phyloP scores from a whole-genome alignment of 2,797 vertebrate genomes.

The Poecile montanus region DNA sequence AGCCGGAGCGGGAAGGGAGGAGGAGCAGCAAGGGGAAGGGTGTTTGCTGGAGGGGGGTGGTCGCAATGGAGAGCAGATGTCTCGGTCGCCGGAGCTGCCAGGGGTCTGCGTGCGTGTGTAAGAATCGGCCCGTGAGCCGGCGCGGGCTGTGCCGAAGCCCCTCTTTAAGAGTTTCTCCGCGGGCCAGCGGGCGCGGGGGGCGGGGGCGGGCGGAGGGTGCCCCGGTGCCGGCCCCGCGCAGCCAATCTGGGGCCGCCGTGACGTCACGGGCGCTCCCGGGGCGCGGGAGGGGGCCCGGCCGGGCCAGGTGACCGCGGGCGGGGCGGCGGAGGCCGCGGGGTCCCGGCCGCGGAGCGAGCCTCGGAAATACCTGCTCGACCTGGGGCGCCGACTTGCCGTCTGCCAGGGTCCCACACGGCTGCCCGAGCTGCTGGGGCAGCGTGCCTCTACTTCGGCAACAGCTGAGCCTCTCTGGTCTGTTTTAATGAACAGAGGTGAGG shows the following conservation, averaged over 20 bases:
- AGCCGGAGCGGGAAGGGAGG: conserved; percentile 24
- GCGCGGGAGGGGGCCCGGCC: background rate
- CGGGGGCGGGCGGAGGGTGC: background rate
- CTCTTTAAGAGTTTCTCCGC: conserved; percentile 73
- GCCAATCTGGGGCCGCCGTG: conserved; percentile 87
- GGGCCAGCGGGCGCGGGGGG: background rate
- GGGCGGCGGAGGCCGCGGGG: background rate
- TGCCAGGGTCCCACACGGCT: accelerated
- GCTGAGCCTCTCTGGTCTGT: accelerated
- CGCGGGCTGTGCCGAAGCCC: background rate
- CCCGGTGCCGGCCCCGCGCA: conserved; percentile 77
- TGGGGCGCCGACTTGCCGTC: accelerated
- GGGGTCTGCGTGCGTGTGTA: background rate
- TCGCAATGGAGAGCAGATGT: conserved; percentile 65
- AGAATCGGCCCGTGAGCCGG: conserved; percentile 1
- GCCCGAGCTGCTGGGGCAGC: accelerated
- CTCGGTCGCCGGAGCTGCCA: conserved; percentile 57
- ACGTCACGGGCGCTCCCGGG: conserved; percentile 83
- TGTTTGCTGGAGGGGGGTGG: background rate
- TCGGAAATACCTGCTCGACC: accelerated
- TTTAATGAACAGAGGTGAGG: background rate
- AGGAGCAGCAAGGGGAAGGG: conserved; percentile 44
- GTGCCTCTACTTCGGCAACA: accelerated
- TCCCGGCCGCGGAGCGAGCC: background rate
- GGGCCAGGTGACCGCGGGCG: background rate